These are phyloP conservation scores for Andrena bucephala DNA, from an alignment of 2,888 invertebrate genomes.

Conservation along the genomic window DNA sequence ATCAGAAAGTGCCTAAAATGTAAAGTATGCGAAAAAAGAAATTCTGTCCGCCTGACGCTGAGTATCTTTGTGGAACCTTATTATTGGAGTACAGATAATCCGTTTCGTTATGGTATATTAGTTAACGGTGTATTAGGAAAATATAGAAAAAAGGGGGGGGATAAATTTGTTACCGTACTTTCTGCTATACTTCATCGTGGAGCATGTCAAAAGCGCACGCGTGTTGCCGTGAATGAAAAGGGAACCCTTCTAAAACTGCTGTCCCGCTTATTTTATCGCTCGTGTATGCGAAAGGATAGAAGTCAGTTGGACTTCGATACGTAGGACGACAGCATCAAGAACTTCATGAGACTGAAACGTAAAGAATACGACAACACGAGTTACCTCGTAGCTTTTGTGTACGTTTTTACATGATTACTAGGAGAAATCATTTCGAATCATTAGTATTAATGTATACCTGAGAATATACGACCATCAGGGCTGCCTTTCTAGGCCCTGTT, in stretches of 20 bases:
- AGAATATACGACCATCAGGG: constrained; percentile 70
- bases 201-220: not conserved
- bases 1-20: constrained; percentile 66
- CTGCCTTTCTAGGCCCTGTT: constrained; percentile 52
- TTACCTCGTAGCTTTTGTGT: constrained; percentile 82
- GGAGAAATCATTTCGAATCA: constrained; percentile 73
- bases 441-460: constrained; percentile 82
- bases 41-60: constrained; percentile 11
- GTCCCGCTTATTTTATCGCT: constrained; percentile 38
- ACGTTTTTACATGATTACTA: constrained; percentile 76
- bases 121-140: constrained; percentile 17
- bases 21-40: not conserved
- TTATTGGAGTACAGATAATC: constrained; percentile 4
- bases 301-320: constrained; percentile 64
- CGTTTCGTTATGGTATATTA: constrained; percentile 6
- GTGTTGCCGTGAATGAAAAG: constrained; percentile 14
- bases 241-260: constrained; percentile 14
- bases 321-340: constrained; percentile 73
- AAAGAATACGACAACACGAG: constrained; percentile 82
- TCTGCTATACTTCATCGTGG: constrained; percentile 7
- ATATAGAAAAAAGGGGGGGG: not conserved
- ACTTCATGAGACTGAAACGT: constrained; percentile 83
- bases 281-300: constrained; percentile 34
- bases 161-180: constrained; percentile 17
- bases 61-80: constrained; percentile 34